phyloP scores from a whole-genome alignment of 2,797 vertebrate species.

The Onychomys torridus region DNA sequence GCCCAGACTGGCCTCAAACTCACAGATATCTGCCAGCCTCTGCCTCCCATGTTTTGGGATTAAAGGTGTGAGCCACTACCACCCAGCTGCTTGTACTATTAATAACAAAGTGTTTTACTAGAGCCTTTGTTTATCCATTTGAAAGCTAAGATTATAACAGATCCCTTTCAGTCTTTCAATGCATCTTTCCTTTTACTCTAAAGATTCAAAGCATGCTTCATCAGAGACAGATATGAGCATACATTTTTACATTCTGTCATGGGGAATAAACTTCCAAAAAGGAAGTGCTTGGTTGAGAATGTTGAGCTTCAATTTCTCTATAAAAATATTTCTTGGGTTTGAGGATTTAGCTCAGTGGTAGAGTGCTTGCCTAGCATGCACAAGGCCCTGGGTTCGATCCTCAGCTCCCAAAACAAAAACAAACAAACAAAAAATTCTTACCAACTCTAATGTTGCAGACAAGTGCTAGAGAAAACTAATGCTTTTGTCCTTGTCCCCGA shows the following conservation, averaged over 20 bases:
- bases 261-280: conserved; percentile 45
- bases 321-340: conserved; percentile 38
- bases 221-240: background rate
- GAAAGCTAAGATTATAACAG: conserved; percentile 39
- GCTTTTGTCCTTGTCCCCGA: conserved; percentile 27
- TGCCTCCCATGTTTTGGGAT: too few species aligned
- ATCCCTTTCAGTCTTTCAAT: background rate
- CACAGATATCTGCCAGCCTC: too few species aligned
- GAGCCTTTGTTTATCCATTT: conserved; percentile 34
- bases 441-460: background rate
- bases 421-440: too few species aligned
- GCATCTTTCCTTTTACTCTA: background rate
- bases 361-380: too few species aligned
- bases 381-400: too few species aligned
- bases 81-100: background rate
- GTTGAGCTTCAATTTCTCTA: conserved; percentile 33
- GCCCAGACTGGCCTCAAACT: too few species aligned
- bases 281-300: background rate
- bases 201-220: background rate
- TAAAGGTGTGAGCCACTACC: too few species aligned
- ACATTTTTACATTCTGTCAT: conserved; percentile 2
- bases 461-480: conserved; percentile 45
- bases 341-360: too few species aligned
- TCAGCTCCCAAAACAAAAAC: too few species aligned
- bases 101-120: background rate